Evolutionary conservation across 2,113 vertebrate genomes (phyloP).

Genomic region (Syngnathoides biaculeatus): DNA sequence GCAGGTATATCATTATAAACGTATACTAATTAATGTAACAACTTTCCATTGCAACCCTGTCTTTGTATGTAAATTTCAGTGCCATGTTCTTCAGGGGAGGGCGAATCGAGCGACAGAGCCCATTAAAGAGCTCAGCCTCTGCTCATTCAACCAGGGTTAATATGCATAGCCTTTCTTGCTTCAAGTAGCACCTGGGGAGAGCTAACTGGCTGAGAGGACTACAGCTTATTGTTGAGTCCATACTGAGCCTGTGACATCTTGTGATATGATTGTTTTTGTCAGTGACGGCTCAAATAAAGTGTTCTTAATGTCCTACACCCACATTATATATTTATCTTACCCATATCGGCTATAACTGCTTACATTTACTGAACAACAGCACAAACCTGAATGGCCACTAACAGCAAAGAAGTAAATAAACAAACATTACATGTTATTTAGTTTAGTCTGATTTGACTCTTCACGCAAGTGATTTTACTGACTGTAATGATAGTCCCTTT

Average conservation of each 20-base stretch:
- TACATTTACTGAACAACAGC: neutral
- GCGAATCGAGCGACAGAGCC: conserved; percentile 2
- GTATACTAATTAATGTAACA: neutral
- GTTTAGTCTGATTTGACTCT: too few relatives aligned
- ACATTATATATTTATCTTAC: neutral
- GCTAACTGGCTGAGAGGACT: conserved; percentile 12
- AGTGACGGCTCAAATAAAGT: conserved; percentile 4
- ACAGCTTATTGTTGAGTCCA: conserved; percentile 7
- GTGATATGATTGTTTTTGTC: conserved; percentile 7
- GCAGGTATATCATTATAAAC: neutral
- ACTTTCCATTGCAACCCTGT: neutral
- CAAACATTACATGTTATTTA: neutral
- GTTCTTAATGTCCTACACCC: neutral
- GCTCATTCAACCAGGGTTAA: conserved; percentile 23
- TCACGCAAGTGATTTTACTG: too few relatives aligned
- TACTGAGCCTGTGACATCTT: neutral
- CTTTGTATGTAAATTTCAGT: conserved; percentile 7
- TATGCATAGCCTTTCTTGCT: conserved; percentile 20
- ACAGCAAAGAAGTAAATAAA: neutral
- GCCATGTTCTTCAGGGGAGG: neutral
- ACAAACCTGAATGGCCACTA: neutral
- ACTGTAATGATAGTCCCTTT: too few relatives aligned
- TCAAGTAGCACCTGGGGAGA: conserved; percentile 35
- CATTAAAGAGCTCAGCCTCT: conserved; percentile 14
- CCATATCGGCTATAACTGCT: neutral